A percentile compares a stretch with the other conserved stretches of the same genome.
Evolutionary conservation across 2,797 vertebrate species (phyloP).

Genomic region (Sciurus carolinensis): DNA sequence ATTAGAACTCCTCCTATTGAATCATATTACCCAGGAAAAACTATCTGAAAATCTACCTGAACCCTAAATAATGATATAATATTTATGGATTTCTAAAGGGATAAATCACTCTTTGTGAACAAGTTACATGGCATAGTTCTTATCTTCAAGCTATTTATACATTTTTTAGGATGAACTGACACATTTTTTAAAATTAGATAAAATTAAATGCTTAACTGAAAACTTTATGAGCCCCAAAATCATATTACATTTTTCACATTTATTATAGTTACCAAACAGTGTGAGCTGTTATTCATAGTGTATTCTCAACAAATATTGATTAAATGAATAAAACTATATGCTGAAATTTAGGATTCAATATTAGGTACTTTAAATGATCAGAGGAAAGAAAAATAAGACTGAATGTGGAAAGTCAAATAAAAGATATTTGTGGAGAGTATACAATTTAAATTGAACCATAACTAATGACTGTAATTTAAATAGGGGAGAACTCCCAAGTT

Average conservation of each 20-base stretch:
- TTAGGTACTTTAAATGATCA: background rate
- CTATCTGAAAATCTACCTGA: conserved; percentile 29
- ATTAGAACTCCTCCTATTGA: background rate
- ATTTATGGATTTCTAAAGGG: background rate
- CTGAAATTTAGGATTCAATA: background rate
- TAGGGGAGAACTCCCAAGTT: background rate
- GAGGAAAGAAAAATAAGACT: conserved; percentile 32
- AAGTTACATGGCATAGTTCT: background rate
- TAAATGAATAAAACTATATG: background rate
- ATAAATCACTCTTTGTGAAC: background rate
- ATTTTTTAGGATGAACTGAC: background rate
- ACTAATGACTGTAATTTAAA: conserved; percentile 24
- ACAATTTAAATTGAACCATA: background rate
- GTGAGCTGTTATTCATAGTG: background rate
- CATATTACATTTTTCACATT: background rate
- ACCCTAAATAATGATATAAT: background rate
- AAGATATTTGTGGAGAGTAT: background rate
- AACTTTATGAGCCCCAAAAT: background rate
- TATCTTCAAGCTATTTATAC: background rate
- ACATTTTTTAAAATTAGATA: background rate
- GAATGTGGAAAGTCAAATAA: background rate
- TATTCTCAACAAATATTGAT: background rate
- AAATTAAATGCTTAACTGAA: background rate
- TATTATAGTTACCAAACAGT: background rate
- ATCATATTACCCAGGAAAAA: background rate